Evolutionary conservation across 2,113 vertebrate species (phyloP).

Genomic region (Corvus cornix): DNA sequence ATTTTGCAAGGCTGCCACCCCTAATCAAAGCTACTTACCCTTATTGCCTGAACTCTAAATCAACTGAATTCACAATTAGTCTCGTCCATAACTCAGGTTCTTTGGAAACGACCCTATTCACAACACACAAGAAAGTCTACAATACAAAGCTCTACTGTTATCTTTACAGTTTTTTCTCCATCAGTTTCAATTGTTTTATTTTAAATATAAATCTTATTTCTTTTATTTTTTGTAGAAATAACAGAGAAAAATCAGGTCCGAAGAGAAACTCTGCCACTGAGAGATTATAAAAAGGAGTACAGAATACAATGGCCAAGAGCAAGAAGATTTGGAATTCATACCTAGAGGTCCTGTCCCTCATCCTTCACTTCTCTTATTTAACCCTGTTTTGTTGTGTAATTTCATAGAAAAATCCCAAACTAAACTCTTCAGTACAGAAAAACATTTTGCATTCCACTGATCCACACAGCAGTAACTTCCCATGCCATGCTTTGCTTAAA

Average conservation of each 20-base stretch:
- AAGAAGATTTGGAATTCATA: neutral
- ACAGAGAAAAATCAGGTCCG: neutral
- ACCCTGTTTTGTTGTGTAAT: neutral
- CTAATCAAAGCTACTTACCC: neutral
- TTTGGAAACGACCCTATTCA: neutral
- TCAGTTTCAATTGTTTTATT: neutral
- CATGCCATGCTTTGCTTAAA: neutral
- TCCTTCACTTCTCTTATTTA: neutral
- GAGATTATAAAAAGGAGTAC: neutral
- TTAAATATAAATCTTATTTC: neutral
- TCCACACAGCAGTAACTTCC: neutral
- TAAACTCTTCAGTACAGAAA: neutral
- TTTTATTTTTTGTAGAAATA: neutral
- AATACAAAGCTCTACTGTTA: neutral
- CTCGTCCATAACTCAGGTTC: neutral
- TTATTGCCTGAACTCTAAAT: neutral
- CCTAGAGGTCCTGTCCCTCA: rapidly evolving
- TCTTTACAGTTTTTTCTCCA: neutral
- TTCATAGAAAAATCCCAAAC: neutral
- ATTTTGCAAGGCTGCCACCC: neutral
- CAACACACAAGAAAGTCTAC: neutral
- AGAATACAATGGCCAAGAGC: neutral
- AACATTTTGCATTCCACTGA: neutral
- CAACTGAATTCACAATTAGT: neutral
- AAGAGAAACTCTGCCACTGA: neutral